Evolutionary conservation across 2,113 vertebrate species (phyloP), one percentile per base, ranked within the genome.

Genomic region (Pterocles gutturalis): DNA sequence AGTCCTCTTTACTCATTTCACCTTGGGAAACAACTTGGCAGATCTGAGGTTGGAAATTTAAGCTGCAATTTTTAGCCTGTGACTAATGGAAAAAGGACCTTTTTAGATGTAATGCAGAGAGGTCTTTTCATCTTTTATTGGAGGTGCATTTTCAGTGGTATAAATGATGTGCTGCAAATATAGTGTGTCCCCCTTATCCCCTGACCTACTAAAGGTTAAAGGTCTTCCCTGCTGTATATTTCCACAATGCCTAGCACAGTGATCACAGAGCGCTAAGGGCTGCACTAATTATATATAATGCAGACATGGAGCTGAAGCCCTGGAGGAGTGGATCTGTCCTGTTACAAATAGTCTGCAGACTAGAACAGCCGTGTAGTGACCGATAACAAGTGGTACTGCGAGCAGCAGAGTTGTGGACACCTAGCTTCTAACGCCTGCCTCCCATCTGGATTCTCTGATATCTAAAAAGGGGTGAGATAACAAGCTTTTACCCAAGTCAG

Each of bases 391-490:
- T 12, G 55, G 51, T 75, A 55, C 46, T 55, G 78, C 19, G 36
- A 83, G 49, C 25, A 31, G 51, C 81, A 75, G 46, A 48, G 65
- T 69, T 79, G 48, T 58, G 80, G 67, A 77, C 1, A 4, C 72
- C 76, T 94, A 88, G 15, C 51, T 95, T 61, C 62, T 75, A 96
- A 70, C 8, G 41, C 75, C 67, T 83, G 89, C 61, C 51, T 84
- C 33, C 80, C 83, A 48, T 89, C 76, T 93, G 96, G 91, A 48
- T 79, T 89, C 72, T 66, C 69, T 53, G 94, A 89, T 96, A 94
- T 1, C 46, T 53, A 54, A 70, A 76, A 89, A 55, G 36, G 71
- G 49, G 29, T 54, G 83, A 67, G 83, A 82, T 91, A 94, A 87
- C 34, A 61, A 55, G 48, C 64, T 83, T 92, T 46, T 33, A 46